A percentile compares a stretch with the other conserved stretches of the same genome.
Conservation (phyloP, 2,888 invertebrate species). For the Ophion costatus region DNA sequence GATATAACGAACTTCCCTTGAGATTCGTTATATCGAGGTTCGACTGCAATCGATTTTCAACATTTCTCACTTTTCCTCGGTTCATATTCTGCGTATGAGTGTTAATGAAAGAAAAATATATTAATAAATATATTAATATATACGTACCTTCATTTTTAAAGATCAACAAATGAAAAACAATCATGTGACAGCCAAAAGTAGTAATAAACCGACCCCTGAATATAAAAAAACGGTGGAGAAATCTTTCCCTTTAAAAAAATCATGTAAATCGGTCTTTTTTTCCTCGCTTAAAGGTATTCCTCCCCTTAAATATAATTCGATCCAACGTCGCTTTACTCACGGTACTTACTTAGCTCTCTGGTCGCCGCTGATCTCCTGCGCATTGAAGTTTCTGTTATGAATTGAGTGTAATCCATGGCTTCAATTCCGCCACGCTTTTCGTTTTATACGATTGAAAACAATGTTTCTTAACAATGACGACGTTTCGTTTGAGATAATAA, state of each 20-base stretch:
- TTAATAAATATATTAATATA: too few relatives aligned
- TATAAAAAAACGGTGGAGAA: too few relatives aligned
- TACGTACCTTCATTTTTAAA: too few relatives aligned
- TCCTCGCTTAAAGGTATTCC: too few relatives aligned
- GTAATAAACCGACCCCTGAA: too few relatives aligned
- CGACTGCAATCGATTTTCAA: too few relatives aligned
- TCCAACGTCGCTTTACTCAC: background rate
- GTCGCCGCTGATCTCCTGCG: conserved; percentile 84
- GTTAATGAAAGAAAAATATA: background rate
- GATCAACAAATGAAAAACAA: too few relatives aligned
- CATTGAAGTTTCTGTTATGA: conserved; percentile 83
- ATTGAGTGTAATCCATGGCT: conserved; percentile 84
- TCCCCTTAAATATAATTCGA: background rate
- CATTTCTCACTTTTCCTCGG: too few relatives aligned
- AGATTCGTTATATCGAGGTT: too few relatives aligned
- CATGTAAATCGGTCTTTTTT: background rate
- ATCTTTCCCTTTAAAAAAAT: background rate
- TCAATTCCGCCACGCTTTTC: conserved; percentile 64
- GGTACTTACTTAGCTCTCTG: conserved; percentile 85
- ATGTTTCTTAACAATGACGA: conserved; percentile 1
- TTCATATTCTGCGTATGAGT: too few relatives aligned
- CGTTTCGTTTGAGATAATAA: background rate
- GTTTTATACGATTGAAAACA: conserved; percentile 31
- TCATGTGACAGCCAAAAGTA: too few relatives aligned
- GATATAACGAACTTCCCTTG: too few relatives aligned